phyloP scores from a whole-genome alignment of 2,113 vertebrate species.

The Amphiprion percula region DNA sequence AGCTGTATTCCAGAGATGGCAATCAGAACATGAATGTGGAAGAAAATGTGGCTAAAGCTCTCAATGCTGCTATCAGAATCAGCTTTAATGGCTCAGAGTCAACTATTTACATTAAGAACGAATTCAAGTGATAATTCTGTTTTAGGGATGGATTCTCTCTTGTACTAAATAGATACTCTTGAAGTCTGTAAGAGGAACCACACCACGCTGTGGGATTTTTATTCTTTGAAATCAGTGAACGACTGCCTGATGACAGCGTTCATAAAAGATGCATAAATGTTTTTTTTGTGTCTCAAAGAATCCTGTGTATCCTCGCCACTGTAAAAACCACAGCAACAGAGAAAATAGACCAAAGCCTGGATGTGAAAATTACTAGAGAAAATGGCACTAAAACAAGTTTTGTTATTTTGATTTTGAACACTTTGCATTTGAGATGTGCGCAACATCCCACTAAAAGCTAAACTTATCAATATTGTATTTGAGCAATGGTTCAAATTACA shows the following conservation, averaged over 20 bases:
- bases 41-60: background rate
- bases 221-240: background rate
- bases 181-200: background rate
- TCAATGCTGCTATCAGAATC: background rate
- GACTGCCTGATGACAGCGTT: background rate
- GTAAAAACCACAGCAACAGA: background rate
- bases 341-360: background rate
- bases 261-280: constrained; percentile 27
- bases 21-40: background rate
- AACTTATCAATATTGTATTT: too few relatives aligned
- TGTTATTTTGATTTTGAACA: too few relatives aligned
- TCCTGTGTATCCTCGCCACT: background rate
- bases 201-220: background rate
- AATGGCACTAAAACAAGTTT: background rate
- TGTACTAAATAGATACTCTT: background rate
- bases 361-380: too few relatives aligned
- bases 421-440: too few relatives aligned
- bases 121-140: background rate
- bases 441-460: too few relatives aligned
- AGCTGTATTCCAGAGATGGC: too few relatives aligned
- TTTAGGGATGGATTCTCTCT: background rate
- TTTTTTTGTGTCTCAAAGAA: constrained; percentile 1
- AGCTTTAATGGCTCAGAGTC: too few relatives aligned
- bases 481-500: too few relatives aligned
- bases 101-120: background rate